Evolutionary conservation across 2,888 invertebrate species (phyloP), one percentile per base, ranked within the genome.

Genomic region (Automeris io): DNA sequence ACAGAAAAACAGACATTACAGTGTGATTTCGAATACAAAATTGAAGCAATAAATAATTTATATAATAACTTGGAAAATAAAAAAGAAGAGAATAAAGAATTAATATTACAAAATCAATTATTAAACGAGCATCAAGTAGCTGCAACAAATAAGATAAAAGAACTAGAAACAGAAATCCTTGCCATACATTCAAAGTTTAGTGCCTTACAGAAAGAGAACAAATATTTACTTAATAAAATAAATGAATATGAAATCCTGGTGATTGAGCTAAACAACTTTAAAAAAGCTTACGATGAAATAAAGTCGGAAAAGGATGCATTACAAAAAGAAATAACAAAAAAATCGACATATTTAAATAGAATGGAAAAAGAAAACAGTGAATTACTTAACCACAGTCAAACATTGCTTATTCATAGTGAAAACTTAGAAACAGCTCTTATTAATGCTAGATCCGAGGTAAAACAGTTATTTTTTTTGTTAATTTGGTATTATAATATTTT

Each of bases 341-440:
- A 73, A 47, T 31, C 55, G 18, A 31, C 39, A 24, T 51, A 66
- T 37, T 41, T 72, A 3, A 58, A 56, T 41, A 60, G 45, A 41
- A 41, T 72, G 4, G 51, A 74, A 47, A 40, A 49, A 33, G 67
- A 79, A 49, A 80, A 77, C 37, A 35, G 23, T 18, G 54, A 67
- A 34, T 55, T 82, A 34, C 51, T 63, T 18, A 54, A 45, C 37
- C 61, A 70, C 43, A 74, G 56, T 48, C 50, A 61, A 45, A 54
- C 62, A 35, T 54, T 79, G 43, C 37, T 72, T 12, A 35, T 44
- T 18, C 64, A 75, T 19, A 76, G 56, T 42, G 64, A 75, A 51
- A 61, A 65, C 37, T 59, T 85, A 42, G 77, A 83, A 54, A 64
- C 61, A 41, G 57, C 69, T 37, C 58, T 83, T 34, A 58, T 73